Base-by-base conservation (phyloP, 1,140 invertebrate species). In the Drosophila nigromelanica region DNA sequence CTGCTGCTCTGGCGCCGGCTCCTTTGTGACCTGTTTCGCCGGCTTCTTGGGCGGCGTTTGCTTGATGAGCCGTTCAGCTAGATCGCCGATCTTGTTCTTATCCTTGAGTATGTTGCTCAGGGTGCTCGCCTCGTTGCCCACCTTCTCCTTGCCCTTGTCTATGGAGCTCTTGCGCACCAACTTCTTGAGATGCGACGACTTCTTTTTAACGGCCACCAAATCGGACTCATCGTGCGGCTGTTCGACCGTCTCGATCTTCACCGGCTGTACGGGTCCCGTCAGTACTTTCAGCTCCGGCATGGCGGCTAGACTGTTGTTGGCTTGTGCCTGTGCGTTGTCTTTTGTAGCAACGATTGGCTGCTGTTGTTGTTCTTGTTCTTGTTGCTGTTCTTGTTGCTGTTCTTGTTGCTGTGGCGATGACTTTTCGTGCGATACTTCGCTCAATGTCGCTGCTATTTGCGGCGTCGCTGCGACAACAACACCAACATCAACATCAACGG, bases 211-310 rank as follows among this genome's bases (percentile, higher is more conserved):
- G 2, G 64, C 69, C 14, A 66, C 70, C 1, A 60, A 42, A 24
- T 78, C 67, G 11, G 15, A 47, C 27, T 83, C 75, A 79, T 83
- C 73, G 51, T 72, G 73, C 4, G 72, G 59, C 45, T 80, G 79
- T 24, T 89, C 83, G 51, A 83, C 83, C 1, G 79, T 89, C 15
- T 89, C 83, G 35, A 89, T 83, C 60, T 89, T 89, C 6, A 89
- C 89, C 43, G 89, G 81, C 64, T 90, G 85, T 66, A 91, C 89
- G 15, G 89, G 90, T 8, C 80, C 81, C 37, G 90, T 48, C 11
- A 80, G 59, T 71, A 91, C 81, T 83, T 91, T 77, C 75, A 87
- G 74, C 80, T 91, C 90, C 69, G 90, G 90, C 90, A 91, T 91
- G 60, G 42, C 43, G 56, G 18, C 70, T 77, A 76, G 64, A 90